A percentile compares a stretch with the other conserved stretches of the same genome.
Evolutionary conservation across 92 coral and sea anemone species (phyloP).

Genomic region (Parazoanthus atlanticus): DNA sequence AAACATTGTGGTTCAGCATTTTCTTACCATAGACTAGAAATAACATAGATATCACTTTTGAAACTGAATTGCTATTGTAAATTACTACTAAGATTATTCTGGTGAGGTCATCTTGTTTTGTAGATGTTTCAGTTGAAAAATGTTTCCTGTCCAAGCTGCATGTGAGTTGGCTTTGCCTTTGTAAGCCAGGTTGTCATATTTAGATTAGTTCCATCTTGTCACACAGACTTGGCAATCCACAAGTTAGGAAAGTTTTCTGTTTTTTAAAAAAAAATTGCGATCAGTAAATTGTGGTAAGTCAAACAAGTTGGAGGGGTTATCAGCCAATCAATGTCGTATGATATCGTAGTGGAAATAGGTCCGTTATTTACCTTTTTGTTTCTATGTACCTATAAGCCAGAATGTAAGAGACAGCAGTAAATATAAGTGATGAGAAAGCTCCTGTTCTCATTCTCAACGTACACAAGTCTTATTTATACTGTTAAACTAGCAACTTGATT

Average conservation of each 20-base stretch:
- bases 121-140: neutral
- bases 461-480: conserved; percentile 1
- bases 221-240: neutral
- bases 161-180: neutral
- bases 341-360: neutral
- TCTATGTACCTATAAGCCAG: neutral
- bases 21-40: conserved; percentile 1
- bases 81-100: neutral
- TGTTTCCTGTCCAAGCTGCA: neutral
- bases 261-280: neutral
- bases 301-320: neutral
- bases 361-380: neutral
- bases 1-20: neutral
- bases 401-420: neutral
- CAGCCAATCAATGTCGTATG: neutral
- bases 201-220: neutral
- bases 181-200: neutral
- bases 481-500: conserved; percentile 2
- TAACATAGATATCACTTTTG: neutral
- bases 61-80: neutral
- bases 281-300: neutral
- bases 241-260: neutral
- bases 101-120: conserved; percentile 2
- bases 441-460: neutral
- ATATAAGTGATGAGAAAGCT: no score